Base-by-base conservation (phyloP, 2,113 vertebrate species). In the Sceloporus tristichus region DNA sequence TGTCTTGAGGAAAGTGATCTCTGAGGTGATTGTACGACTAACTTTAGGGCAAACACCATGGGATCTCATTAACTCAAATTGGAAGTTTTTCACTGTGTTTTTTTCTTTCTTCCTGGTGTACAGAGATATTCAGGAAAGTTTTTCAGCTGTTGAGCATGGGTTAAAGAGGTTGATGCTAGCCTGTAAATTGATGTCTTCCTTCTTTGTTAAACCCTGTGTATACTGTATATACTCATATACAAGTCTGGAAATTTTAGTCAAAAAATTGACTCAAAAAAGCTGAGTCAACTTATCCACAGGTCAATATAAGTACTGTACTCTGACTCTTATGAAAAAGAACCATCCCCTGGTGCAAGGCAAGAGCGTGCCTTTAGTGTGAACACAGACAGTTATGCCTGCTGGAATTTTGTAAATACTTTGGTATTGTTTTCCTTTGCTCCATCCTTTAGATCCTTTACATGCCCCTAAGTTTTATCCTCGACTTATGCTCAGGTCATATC, bases 61-160 rank as follows among this genome's bases (percentile, higher is more conserved):
- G 79, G 86, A 87, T 82, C 86, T 87, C 86, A 76, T 87, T 82
- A 87, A 74, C 40, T 87, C 38, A 27, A 53, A 10, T 34, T 75
- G 79, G 38, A 87, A 76, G 86, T 53, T 75, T 54, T 19, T 62
- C 34, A 27, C 0, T 42, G 9, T 56, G 1, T 16, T 16, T 23
- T 56, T 8, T 14, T 5, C 53, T 53, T 59, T 10, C 59, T 81
- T 40, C n/a, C 11, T 48, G 14, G 9, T 27, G 14, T 54, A 53
- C 54, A 82, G 54, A 34, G 62, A 66, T 48, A 27, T 56, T 71
- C 38, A 66, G 70, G 70, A 53, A 82, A 82, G 48, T 75, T 70
- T 38, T 13, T 25, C 54, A 75, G 79, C n/a, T 16, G 42, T 34
- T 18, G 18, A 59, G 19, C 27, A 48, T 65, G 82, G 71, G 27